Evolutionary conservation across 2,888 invertebrate species (phyloP).

Genomic region (Acanthosepion esculentum): DNA sequence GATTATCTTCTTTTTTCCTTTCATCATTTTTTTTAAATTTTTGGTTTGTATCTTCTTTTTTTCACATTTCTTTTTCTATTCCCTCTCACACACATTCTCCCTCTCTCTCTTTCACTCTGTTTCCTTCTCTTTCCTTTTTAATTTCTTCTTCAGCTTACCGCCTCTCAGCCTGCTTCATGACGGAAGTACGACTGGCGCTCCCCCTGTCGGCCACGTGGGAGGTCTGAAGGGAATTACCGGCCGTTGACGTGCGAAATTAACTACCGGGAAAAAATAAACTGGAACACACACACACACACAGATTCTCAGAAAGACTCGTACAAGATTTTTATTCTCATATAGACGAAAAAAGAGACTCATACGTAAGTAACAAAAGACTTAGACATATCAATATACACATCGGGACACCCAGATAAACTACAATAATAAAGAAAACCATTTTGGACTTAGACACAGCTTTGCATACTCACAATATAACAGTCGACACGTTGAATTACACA

Average conservation of each 20-base stretch:
- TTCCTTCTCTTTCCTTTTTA: not conserved
- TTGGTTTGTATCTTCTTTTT: not conserved
- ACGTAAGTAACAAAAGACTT: not conserved
- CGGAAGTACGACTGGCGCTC: conserved; percentile 37
- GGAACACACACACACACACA: not conserved
- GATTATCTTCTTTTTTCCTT: not conserved
- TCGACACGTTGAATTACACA: not conserved
- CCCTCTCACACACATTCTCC: not conserved
- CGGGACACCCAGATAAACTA: not conserved
- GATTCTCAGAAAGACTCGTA: accelerated
- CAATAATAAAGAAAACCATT: not conserved
- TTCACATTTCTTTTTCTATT: not conserved
- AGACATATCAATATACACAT: not conserved
- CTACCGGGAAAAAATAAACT: not conserved
- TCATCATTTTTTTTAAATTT: not conserved
- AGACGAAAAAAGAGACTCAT: not conserved
- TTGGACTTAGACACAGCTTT: not conserved
- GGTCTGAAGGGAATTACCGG: conserved; percentile 36
- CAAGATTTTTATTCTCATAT: not conserved
- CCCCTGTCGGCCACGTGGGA: conserved; percentile 22
- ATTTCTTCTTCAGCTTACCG: not conserved
- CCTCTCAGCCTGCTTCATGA: not conserved
- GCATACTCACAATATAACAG: not conserved
- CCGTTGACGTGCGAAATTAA: conserved; percentile 40
- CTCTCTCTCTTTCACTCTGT: not conserved